Evolutionary conservation across 2,797 vertebrate species (phyloP).

Genomic region (Gila robusta): DNA sequence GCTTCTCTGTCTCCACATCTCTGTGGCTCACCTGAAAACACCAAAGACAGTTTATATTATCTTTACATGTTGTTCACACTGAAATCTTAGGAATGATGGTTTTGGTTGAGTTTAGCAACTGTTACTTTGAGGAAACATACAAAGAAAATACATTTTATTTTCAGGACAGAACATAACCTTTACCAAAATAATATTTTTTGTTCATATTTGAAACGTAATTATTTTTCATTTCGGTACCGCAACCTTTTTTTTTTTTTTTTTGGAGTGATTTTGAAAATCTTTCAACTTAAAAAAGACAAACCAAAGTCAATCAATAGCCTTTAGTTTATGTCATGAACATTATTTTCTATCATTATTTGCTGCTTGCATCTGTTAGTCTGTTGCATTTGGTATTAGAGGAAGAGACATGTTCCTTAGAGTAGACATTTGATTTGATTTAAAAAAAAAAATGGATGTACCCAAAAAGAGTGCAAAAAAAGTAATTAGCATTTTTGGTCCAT

Average conservation of each 20-base stretch:
- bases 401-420: background rate
- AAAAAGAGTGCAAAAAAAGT: background rate
- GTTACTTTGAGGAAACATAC: background rate
- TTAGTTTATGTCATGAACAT: background rate
- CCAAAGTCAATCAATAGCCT: background rate
- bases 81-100: background rate
- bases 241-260: background rate
- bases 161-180: background rate
- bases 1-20: constrained; percentile 92
- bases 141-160: background rate
- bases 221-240: background rate
- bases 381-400: background rate
- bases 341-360: background rate
- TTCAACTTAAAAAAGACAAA: background rate
- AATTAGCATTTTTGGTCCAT: background rate
- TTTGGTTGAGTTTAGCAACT: too few relatives aligned
- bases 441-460: background rate
- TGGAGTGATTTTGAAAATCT: background rate
- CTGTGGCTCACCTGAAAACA: constrained; percentile 84
- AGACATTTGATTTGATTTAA: background rate
- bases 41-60: background rate
- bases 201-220: background rate
- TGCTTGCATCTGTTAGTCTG: background rate
- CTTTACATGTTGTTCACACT: background rate
- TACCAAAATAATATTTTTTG: background rate